Evolutionary conservation across 2,797 vertebrate species (phyloP), one percentile per base, ranked within the genome.

Genomic region (Pangasius macronema): DNA sequence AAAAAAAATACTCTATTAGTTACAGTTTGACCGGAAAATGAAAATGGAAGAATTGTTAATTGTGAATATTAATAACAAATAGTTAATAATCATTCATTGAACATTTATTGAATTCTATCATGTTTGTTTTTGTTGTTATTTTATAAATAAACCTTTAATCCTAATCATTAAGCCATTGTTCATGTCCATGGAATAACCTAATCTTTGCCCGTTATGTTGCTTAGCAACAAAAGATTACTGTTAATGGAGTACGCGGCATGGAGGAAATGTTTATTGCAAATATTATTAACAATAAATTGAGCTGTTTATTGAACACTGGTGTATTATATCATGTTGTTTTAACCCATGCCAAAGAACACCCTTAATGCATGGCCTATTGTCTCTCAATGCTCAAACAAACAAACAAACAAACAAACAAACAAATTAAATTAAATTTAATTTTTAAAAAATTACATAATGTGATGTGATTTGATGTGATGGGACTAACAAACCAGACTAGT

Each of bases 151-250:
- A 27, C 51, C 51, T 14, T 9, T 39, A 49, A 49, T 20, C 7
- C 42, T 65, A n/a, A 65, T 65, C 39, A 30, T 82, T 49, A 65
- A 5, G 2, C 42, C 24, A 30, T 82, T 65, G 59, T 30, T 65
- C 59, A 10, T 65, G 59, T 65, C 80, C n/a, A n/a, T 82, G 39
- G 33, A 59, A 59, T 36, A 80, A 46, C 14, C 39, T 46, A n/a
- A 65, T 65, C 59, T 65, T 49, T 46, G 27, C 59, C 80, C 20
- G 18, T 82, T 65, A 49, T 5, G 80, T 82, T 82, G 80, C 80
- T 65, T 82, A 82, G 80, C 39, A 82, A 65, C 80, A n/a, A 46
- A 49, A 20, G 77, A 65, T 65, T 65, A 30, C 39, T 65, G 39
- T 46, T 82, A 65, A 49, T 49, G 80, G 61, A 67, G n/a, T 67